Conservation (phyloP, 2,888 invertebrate species). For the Tricholauxania praeusta region DNA sequence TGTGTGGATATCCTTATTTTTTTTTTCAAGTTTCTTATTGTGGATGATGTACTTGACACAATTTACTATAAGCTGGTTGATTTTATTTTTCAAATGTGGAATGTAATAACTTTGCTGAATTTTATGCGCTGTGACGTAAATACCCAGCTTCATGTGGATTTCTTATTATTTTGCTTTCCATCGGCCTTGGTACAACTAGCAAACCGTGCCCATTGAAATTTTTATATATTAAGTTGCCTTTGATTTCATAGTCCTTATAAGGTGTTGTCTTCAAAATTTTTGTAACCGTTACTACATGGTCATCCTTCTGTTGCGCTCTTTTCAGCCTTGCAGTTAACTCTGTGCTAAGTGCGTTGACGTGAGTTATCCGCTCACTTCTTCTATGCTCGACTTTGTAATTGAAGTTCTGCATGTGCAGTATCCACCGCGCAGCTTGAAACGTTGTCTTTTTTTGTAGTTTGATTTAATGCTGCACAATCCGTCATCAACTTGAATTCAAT, state of each 20-base stretch:
- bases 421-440: slow-evolving; percentile 43
- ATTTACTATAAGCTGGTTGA: slow-evolving; percentile 9
- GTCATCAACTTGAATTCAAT: slow-evolving; percentile 31
- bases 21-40: slow-evolving; percentile 52
- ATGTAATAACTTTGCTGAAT: background rate
- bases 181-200: slow-evolving; percentile 36
- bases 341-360: slow-evolving; percentile 46
- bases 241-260: slow-evolving; percentile 33
- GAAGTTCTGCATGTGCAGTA: slow-evolving; percentile 46
- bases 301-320: slow-evolving; percentile 33
- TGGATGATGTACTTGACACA: slow-evolving; percentile 35
- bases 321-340: slow-evolving; percentile 24
- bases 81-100: slow-evolving; percentile 6
- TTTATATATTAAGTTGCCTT: slow-evolving; percentile 39
- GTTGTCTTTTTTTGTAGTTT: slow-evolving; percentile 37
- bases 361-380: slow-evolving; percentile 43
- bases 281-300: slow-evolving; percentile 21
- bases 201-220: slow-evolving; percentile 29
- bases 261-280: slow-evolving; percentile 29
- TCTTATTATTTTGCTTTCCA: slow-evolving; percentile 41
- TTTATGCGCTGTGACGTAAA: background rate
- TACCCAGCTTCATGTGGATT: slow-evolving; percentile 17
- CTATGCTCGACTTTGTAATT: slow-evolving; percentile 45
- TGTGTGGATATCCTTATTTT: slow-evolving; percentile 56
- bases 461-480: slow-evolving; percentile 40